These are phyloP conservation scores for Coregonus suidteri DNA, from an alignment of 2,797 vertebrate species.

Conservation along the genomic window DNA sequence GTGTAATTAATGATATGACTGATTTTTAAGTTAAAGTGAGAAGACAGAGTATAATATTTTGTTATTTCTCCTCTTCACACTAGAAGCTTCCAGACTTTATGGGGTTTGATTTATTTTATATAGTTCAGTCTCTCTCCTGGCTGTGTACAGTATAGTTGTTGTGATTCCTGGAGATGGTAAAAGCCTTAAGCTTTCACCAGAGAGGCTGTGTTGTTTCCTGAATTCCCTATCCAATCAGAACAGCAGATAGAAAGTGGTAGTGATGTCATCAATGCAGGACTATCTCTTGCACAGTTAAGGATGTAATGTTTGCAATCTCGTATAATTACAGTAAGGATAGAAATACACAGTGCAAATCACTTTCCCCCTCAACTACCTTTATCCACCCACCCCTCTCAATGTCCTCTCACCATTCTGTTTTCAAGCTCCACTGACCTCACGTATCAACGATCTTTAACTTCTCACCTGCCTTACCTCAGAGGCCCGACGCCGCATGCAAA, in stretches of 20 bases:
- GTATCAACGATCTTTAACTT: constrained; percentile 22
- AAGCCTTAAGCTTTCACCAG: neutral
- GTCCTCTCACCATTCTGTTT: constrained; percentile 19
- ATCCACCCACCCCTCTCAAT: neutral
- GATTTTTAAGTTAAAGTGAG: neutral
- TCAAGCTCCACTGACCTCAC: constrained; percentile 26
- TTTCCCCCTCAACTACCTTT: neutral
- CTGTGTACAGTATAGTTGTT: constrained; percentile 5
- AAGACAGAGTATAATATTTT: constrained; percentile 9
- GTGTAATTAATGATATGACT: neutral
- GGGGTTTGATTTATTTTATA: constrained; percentile 21
- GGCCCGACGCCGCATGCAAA: constrained; percentile 15
- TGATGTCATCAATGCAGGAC: constrained; percentile 18
- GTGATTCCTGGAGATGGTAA: neutral
- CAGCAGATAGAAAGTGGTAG: neutral
- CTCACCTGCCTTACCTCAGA: constrained; percentile 24
- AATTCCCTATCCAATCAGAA: neutral
- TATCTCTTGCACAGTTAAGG: constrained; percentile 47
- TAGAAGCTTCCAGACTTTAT: constrained; percentile 1
- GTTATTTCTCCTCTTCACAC: constrained; percentile 19
- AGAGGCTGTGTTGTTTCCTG: neutral
- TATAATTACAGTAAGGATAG: constrained; percentile 24
- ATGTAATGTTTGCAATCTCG: constrained; percentile 40
- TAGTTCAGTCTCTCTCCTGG: neutral
- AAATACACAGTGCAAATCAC: constrained; percentile 10